Conservation (phyloP, 2,113 vertebrate genomes). For the Aptenodytes patagonicus region DNA sequence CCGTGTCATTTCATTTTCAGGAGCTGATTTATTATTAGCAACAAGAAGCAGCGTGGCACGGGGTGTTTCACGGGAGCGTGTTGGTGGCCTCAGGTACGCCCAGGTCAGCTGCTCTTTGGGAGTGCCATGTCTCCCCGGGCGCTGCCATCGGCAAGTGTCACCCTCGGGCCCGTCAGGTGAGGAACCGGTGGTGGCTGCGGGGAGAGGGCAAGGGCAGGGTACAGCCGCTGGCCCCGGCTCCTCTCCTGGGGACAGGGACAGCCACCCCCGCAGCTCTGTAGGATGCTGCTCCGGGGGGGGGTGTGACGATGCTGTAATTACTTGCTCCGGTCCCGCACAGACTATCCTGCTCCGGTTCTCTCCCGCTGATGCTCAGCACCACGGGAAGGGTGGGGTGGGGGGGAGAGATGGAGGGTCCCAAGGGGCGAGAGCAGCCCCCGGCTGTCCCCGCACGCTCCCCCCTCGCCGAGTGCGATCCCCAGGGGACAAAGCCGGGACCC, state of each 20-base stretch:
- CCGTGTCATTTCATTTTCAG: not conserved
- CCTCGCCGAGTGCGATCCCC: not conserved
- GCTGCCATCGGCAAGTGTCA: not conserved
- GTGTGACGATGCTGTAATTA: not conserved
- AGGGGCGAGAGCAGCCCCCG: not conserved
- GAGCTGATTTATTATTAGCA: not conserved
- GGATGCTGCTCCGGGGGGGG: not conserved
- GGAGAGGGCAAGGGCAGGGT: not conserved
- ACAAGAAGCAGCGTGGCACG: not conserved
- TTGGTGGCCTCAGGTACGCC: not conserved
- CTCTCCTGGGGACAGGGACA: not conserved
- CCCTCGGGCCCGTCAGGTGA: not conserved
- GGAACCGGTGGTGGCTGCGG: not conserved
- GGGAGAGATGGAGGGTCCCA: not conserved
- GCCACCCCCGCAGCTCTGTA: not conserved
- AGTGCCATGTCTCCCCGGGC: accelerated
- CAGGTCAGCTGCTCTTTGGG: accelerated
- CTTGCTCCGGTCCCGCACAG: not conserved
- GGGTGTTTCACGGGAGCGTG: not conserved
- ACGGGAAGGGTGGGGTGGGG: too few relatives aligned
- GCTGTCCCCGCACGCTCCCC: not conserved
- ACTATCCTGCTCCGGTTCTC: accelerated
- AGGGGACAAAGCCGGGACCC: not conserved
- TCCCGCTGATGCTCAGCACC: not conserved
- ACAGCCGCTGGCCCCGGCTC: not conserved